A percentile compares a stretch with the other conserved stretches of the same genome.
Evolutionary conservation across 2,113 vertebrate species (phyloP).

Genomic region (Acrocephalus arundinaceus): DNA sequence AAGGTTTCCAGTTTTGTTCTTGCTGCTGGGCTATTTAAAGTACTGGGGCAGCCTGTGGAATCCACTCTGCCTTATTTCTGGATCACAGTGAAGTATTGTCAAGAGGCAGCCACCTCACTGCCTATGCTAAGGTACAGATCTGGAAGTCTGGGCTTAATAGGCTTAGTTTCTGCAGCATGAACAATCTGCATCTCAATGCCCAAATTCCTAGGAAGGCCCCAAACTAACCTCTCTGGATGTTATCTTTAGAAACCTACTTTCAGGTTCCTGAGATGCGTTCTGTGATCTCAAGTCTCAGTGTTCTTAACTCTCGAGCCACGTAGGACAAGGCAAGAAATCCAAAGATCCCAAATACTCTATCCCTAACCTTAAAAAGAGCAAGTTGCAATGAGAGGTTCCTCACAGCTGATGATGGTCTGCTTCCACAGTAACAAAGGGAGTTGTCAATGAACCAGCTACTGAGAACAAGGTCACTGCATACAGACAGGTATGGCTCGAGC

Average conservation of each 20-base stretch:
- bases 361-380: conserved; percentile 5
- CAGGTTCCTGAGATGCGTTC: background rate
- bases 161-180: background rate
- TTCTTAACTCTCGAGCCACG: background rate
- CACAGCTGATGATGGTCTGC: background rate
- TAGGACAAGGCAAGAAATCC: background rate
- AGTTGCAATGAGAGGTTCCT: conserved; percentile 15
- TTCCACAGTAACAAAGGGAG: background rate
- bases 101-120: background rate
- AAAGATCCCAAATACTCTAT: background rate
- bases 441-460: background rate
- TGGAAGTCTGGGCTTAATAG: background rate
- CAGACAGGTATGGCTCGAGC: background rate
- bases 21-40: background rate
- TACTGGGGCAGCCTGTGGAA: background rate
- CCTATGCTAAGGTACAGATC: background rate
- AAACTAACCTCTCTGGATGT: conserved; percentile 17
- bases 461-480: background rate
- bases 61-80: background rate
- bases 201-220: background rate
- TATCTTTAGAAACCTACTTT: background rate
- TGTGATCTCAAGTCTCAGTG: background rate
- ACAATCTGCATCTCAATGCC: background rate
- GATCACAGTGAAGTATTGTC: background rate
- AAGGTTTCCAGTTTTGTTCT: background rate